A percentile compares a stretch with the other conserved stretches of the same genome.
Conservation (phyloP, 1,140 invertebrate species). For the Lordiphosa collinella region DNA sequence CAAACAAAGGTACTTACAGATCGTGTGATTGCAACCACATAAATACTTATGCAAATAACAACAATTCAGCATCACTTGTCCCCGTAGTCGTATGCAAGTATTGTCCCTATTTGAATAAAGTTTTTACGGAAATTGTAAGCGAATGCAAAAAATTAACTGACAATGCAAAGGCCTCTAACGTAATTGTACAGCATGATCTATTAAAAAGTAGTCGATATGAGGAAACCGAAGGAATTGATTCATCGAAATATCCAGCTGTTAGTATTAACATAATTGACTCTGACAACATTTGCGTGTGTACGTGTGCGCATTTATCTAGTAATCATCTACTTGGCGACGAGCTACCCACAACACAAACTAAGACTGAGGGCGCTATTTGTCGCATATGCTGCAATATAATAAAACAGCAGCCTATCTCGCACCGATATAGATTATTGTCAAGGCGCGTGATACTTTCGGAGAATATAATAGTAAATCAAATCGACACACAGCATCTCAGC, state of each 20-base stretch:
- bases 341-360: background rate
- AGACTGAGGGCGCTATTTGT: slow-evolving; percentile 39
- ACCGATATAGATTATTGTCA: slow-evolving; percentile 54
- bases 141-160: slow-evolving; percentile 26
- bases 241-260: slow-evolving; percentile 76
- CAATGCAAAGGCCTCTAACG: slow-evolving; percentile 10
- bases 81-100: slow-evolving; percentile 71
- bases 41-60: slow-evolving; percentile 51
- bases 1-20: slow-evolving; percentile 88
- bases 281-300: slow-evolving; percentile 77
- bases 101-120: slow-evolving; percentile 54
- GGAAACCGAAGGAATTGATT: background rate
- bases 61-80: slow-evolving; percentile 75
- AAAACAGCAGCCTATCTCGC: slow-evolving; percentile 40
- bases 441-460: slow-evolving; percentile 62
- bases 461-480: slow-evolving; percentile 81
- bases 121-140: slow-evolving; percentile 40
- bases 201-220: slow-evolving; percentile 20
- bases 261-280: slow-evolving; percentile 81
- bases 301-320: slow-evolving; percentile 45
- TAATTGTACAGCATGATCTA: slow-evolving; percentile 23
- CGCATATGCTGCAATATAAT: slow-evolving; percentile 57
- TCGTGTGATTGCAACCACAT: slow-evolving; percentile 83
- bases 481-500: slow-evolving; percentile 81
- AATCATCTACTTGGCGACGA: slow-evolving; percentile 14